These are phyloP conservation scores for Dexiosoma caninum DNA, from an alignment of 2,888 invertebrate species.

Conservation along the genomic window DNA sequence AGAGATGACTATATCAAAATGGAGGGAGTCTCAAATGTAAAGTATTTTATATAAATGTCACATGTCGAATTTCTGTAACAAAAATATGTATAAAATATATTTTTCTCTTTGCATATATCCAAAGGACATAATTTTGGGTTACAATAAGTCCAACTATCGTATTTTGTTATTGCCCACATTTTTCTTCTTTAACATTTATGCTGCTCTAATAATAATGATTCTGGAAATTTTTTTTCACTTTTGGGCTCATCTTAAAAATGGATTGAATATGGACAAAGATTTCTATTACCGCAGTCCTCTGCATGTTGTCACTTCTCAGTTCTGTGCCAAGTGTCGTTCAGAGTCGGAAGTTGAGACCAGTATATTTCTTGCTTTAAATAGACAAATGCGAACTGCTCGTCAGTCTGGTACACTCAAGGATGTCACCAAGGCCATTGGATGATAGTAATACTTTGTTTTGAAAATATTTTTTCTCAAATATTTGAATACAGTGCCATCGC, in stretches of 20 bases:
- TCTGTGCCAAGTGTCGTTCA: conserved; percentile 84
- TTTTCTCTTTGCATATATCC: conserved; percentile 12
- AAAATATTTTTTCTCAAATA: not conserved
- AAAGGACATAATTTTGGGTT: conserved; percentile 76
- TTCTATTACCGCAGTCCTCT: conserved; percentile 85
- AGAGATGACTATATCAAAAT: conserved; percentile 73
- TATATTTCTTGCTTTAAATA: conserved; percentile 77
- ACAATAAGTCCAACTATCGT: conserved; percentile 78
- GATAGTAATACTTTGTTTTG: conserved; percentile 26
- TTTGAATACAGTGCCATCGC: not conserved
- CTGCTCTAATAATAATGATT: conserved; percentile 79
- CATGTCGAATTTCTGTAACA: not conserved
- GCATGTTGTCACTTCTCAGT: conserved; percentile 83
- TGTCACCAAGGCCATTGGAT: conserved; percentile 73
- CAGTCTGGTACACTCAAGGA: conserved; percentile 72
- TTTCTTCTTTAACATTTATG: conserved; percentile 80
- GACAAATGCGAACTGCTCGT: conserved; percentile 80
- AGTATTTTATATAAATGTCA: conserved; percentile 18
- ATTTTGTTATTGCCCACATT: conserved; percentile 82
- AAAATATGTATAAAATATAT: no score
- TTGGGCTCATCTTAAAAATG: conserved; percentile 85
- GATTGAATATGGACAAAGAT: conserved; percentile 79
- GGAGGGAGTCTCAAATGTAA: conserved; percentile 75
- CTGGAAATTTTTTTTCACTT: conserved; percentile 83
- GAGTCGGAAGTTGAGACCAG: conserved; percentile 81